Conservation (phyloP, 1,140 invertebrate species). For the Leptoteleia sp. region DNA sequence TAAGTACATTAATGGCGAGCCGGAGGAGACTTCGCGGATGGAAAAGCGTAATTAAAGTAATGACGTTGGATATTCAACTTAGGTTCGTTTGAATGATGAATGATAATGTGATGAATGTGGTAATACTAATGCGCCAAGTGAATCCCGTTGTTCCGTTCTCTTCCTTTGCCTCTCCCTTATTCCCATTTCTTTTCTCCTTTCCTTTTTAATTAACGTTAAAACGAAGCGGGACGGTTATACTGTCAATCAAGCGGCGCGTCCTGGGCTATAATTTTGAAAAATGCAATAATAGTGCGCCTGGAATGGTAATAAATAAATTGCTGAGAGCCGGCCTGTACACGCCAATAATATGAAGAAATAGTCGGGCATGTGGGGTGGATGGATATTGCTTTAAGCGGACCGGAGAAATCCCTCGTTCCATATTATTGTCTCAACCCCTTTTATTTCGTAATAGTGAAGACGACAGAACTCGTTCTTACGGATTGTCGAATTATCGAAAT, state of each 20-base stretch:
- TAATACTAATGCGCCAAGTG: constrained; percentile 39
- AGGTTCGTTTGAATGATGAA: constrained; percentile 53
- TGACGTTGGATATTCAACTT: constrained; percentile 46
- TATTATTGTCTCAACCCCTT: constrained; percentile 79
- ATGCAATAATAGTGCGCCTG: constrained; percentile 79
- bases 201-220: constrained; percentile 53
- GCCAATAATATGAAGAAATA: constrained; percentile 79
- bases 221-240: constrained; percentile 19
- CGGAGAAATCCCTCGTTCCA: constrained; percentile 73
- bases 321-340: constrained; percentile 77
- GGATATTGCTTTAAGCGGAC: constrained; percentile 80
- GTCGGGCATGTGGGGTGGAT: constrained; percentile 78
- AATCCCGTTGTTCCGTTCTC: constrained; percentile 25
- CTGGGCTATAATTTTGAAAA: constrained; percentile 74
- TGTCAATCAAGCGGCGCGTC: constrained; percentile 61
- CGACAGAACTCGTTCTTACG: constrained; percentile 27
- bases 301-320: constrained; percentile 82
- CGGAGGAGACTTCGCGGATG: constrained; percentile 35
- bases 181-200: constrained; percentile 7
- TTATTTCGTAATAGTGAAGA: constrained; percentile 69
- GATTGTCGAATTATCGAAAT: constrained; percentile 2
- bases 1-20: constrained; percentile 45
- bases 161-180: not conserved
- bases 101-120: constrained; percentile 54
- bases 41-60: constrained; percentile 58